Base-by-base conservation (phyloP, 2,113 vertebrate genomes). In the Semicossyphus pulcher region DNA sequence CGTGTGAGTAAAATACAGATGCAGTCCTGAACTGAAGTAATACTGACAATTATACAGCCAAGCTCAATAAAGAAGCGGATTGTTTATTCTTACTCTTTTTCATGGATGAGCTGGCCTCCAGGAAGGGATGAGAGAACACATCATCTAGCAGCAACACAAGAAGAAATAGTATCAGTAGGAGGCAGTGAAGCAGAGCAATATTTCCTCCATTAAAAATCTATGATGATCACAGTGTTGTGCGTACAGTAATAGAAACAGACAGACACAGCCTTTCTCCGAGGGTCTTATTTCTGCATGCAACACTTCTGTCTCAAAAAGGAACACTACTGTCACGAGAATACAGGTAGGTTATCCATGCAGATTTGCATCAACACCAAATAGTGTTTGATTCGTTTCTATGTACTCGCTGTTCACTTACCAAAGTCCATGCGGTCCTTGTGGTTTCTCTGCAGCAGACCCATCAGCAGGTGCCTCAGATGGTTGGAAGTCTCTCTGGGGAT, bases 381-480 rank as follows among this genome's bases (percentile, higher is more conserved):
- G n/a, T 1, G 32, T 18, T 48, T 34, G 0, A 47, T 41, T 42
- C 0, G 16, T 21, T 29, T 29, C 5, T 6, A 28, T 32, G 6
- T 47, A 9, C 7, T 28, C 6, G 10, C 52, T 7, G 7, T 26
- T 10, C 23, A 78, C 94, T 93, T 49, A 99, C 97, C 97, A 0
- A 97, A 99, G 86, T 97, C 97, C 96, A 99, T 97, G 48, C 98
- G 97, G 84, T 99, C 96, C 75, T 95, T 97, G 54, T 96, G 95
- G 84, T 95, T 98, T 5, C 98, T 94, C 89, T 96, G 96, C 68
- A 99, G 70, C 52, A 99, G 94, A 10, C 96, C 95, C 70, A 97
- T 91, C 36, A 99, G 94, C 77, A 99, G 94, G 67, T 98, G 95
- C 70, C 96, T 94, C 84, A 99, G 88, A 47, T 97, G 95, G 54